Evolutionary conservation across 2,888 invertebrate genomes (phyloP), one percentile per base, ranked within the genome.

Genomic region (Pinctada fucata): DNA sequence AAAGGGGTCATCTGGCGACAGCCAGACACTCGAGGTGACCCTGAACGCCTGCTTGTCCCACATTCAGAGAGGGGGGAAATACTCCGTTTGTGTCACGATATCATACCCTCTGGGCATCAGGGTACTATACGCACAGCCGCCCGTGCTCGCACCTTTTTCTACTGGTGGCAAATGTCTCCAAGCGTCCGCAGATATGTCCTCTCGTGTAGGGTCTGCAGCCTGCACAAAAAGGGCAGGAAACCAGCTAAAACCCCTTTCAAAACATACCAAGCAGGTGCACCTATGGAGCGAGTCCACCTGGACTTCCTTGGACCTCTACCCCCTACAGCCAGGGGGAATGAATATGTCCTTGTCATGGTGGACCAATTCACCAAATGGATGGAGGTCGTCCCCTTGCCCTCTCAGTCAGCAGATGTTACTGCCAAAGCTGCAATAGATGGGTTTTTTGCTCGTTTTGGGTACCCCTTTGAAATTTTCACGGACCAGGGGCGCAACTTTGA

Each of bases 401-500:
- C 65, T 6, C 13, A 65, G 13, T 65, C 65, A 6, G 13, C 65
- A 6, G 65, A 65, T 16, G 13, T 65, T 65, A 65, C 5, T 3
- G 65, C 65, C n/a, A n/a, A 10, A 65, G 78, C 78, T 51, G 75
- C 78, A 49, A 67, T 78, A 47, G 52, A 80, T 45, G 16, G 47
- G 10, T 81, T 79, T 49, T 74, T 79, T 51, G 63, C 75, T 6
- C 52, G 77, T 10, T 79, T 79, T 69, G 75, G 79, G 13, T 66
- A 64, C 65, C 82, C 79, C 8, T 69, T 79, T 16, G 65, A 79
- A 51, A 67, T 75, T 3, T 72, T 67, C 48, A 67, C 78, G 13
- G 76, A 77, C 45, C 75, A 81, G 49, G 81, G 82, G 6, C 64
- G 72, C 3, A 80, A 79, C 67, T 81, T 81, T 51, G 79, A 79